Evolutionary conservation across 2,888 invertebrate species (phyloP), one percentile per base, ranked within the genome.

Genomic region (Ochropacha duplaris): DNA sequence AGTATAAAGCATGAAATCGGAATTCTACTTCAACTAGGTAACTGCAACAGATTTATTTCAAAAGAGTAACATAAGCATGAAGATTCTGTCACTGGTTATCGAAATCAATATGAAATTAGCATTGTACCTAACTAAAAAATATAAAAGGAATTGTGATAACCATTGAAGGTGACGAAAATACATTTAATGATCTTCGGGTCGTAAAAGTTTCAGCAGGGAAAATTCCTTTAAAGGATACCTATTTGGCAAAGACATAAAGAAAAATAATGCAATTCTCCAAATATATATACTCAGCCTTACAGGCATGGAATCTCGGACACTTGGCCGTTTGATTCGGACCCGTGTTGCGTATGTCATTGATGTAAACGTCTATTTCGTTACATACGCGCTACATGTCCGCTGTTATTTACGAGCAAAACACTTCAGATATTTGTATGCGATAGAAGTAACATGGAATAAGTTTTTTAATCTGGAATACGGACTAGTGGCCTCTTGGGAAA

Each of bases 281-380:
- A 31, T 31, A 12, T 69, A 55, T 52, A 31, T 4, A 11, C 52
- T 11, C 31, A 31, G 31, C 52, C 34, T 52, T 52, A 52, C 5
- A 9, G 31, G 11, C 52, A 31, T 22, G 52, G 52, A 52, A 52
- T 52, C 52, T 52, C 26, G 50, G 16, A 50, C 49, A 28, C 36
- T 56, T 24, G 49, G 50, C 50, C 34, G 16, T 50, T 56, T 56
- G 50, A 56, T 56, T 56, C 50, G 31, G 50, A 57, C 61, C 59
- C 68, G 66, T 73, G 77, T 79, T 66, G 71, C 63, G 59, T 72
- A 68, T 78, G 75, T 78, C 73, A 76, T 71, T 75, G 75, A 72
- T 76, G 76, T 81, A 77, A 72, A 74, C 60, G 72, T 73, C 70
- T 67, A 74, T 78, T 77, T 65, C 64, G 61, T 56, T 59, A 62